A percentile compares a stretch with the other conserved stretches of the same genome.
These are phyloP conservation scores for Drosophila truncata DNA, from an alignment of 1,140 invertebrate species.

Conservation along the genomic window DNA sequence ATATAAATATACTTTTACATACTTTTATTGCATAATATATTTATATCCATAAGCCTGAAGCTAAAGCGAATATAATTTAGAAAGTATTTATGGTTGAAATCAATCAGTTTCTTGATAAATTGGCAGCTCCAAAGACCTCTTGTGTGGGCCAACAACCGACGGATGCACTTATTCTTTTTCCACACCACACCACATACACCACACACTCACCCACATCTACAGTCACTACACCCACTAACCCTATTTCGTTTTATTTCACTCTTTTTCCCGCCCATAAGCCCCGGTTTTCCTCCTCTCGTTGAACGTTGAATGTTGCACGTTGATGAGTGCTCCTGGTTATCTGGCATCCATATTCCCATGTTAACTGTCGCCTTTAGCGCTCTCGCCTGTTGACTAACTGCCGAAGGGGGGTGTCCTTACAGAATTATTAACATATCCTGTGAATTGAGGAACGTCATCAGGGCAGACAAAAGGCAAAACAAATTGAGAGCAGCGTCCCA, in stretches of 20 bases:
- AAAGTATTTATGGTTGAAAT: neutral
- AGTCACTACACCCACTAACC: slow-evolving; percentile 7
- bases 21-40: neutral
- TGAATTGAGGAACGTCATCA: slow-evolving; percentile 75
- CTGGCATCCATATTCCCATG: slow-evolving; percentile 29
- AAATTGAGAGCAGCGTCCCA: slow-evolving; percentile 67
- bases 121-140: neutral
- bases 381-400: slow-evolving; percentile 36
- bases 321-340: slow-evolving; percentile 48
- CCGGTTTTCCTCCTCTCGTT: slow-evolving; percentile 1
- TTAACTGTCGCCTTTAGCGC: slow-evolving; percentile 45
- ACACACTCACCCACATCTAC: neutral
- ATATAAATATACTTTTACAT: neutral
- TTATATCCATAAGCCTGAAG: neutral
- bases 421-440: slow-evolving; percentile 81
- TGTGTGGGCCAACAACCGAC: neutral
- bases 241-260: neutral
- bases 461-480: slow-evolving; percentile 73
- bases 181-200: neutral
- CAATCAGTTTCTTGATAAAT: slow-evolving; percentile 13
- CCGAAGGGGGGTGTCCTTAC: slow-evolving; percentile 39
- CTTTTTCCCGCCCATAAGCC: slow-evolving; percentile 10
- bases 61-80: neutral
- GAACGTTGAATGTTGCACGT: slow-evolving; percentile 26
- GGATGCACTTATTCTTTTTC: slow-evolving; percentile 9